These are phyloP conservation scores for Unio pictorum DNA, from an alignment of 2,888 invertebrate genomes.

Conservation along the genomic window DNA sequence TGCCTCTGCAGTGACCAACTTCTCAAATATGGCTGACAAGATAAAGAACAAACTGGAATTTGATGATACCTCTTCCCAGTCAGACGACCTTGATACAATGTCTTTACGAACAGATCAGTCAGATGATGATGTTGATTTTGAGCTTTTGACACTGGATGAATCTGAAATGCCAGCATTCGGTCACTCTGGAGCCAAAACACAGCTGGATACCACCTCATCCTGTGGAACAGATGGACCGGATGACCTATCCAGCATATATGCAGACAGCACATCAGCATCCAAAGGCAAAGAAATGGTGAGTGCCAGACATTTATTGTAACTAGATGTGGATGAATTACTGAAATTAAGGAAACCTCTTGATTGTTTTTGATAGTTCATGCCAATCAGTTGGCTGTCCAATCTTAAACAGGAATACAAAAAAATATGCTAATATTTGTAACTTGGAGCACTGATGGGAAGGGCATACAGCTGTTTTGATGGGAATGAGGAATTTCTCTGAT, in stretches of 20 bases:
- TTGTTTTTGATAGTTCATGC: no score
- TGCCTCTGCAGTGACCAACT: slow-evolving; percentile 86
- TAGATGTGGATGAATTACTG: no score
- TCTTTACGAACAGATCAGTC: slow-evolving; percentile 87
- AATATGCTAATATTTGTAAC: no score
- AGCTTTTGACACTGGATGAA: slow-evolving; percentile 76
- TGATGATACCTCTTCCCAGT: slow-evolving; percentile 40
- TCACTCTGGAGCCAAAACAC: slow-evolving; percentile 51
- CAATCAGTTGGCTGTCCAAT: no score
- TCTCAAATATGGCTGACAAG: slow-evolving; percentile 82
- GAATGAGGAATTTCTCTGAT: no score
- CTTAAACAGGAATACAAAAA: no score
- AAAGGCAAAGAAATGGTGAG: slow-evolving; percentile 56
- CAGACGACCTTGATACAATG: slow-evolving; percentile 80
- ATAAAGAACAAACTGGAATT: slow-evolving; percentile 58
- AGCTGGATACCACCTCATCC: slow-evolving; percentile 34
- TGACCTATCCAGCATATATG: slow-evolving; percentile 56
- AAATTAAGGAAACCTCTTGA: no score
- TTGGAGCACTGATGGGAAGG: no score
- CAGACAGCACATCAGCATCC: slow-evolving; percentile 53
- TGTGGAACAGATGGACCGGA: slow-evolving; percentile 27
- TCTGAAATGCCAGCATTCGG: slow-evolving; percentile 76
- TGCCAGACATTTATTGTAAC: background rate
- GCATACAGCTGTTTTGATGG: no score
- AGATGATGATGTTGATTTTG: slow-evolving; percentile 89